Conservation (phyloP, 1,140 invertebrate species). For the Schmidtea mediterranea region DNA sequence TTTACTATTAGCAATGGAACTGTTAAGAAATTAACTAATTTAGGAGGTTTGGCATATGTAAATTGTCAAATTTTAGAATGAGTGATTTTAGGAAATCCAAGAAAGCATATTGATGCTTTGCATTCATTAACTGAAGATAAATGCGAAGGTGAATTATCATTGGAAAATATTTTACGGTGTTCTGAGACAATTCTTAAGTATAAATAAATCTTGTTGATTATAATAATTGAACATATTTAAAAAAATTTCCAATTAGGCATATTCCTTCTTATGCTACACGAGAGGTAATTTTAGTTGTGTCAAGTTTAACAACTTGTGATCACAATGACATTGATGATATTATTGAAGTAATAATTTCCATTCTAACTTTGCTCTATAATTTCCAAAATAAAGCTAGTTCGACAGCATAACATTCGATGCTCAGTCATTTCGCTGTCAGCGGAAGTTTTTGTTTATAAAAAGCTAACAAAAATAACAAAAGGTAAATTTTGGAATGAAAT, state of each 20-base stretch:
- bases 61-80: not conserved
- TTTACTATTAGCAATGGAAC: slow-evolving; percentile 69
- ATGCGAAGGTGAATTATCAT: slow-evolving; percentile 57
- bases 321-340: slow-evolving; percentile 65
- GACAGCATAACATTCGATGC: slow-evolving; percentile 40
- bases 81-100: slow-evolving; percentile 24
- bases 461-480: slow-evolving; percentile 47
- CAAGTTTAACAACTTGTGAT: slow-evolving; percentile 79
- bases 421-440: slow-evolving; percentile 76
- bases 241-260: not conserved
- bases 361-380: not conserved
- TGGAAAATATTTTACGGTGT: slow-evolving; percentile 72
- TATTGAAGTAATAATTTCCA: slow-evolving; percentile 38
- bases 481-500: slow-evolving; percentile 50
- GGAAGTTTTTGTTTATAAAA: slow-evolving; percentile 65
- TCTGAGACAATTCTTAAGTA: slow-evolving; percentile 48
- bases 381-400: slow-evolving; percentile 19
- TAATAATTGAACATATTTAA: too few relatives aligned
- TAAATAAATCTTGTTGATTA: too few relatives aligned
- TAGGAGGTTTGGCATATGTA: slow-evolving; percentile 36
- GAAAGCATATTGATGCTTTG: slow-evolving; percentile 24
- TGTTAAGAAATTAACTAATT: slow-evolving; percentile 61
- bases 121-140: slow-evolving; percentile 18
- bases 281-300: slow-evolving; percentile 40
- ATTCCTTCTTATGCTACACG: not conserved